Percentiles rank a stretch among this genome's conserved stretches.
Conservation (phyloP, 1,140 invertebrate genomes). For the Bombus terrestris region DNA sequence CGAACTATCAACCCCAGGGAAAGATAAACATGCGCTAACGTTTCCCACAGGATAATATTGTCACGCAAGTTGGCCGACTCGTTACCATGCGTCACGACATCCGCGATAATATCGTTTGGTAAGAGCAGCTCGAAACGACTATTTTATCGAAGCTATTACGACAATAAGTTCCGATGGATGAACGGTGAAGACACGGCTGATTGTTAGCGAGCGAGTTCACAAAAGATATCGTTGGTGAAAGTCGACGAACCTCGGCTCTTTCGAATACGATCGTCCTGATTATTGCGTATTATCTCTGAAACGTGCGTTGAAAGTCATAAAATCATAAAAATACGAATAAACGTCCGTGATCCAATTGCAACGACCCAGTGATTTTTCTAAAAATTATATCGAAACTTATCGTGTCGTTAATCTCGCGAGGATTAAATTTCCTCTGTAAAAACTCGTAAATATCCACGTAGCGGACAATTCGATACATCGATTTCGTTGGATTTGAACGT, state of each 20-base stretch:
- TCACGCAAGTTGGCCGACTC: constrained; percentile 5
- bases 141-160: background rate
- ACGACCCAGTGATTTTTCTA: too few species aligned
- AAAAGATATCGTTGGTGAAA: background rate
- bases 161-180: background rate
- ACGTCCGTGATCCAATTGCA: too few species aligned
- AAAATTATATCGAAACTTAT: too few species aligned
- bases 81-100: constrained; percentile 4
- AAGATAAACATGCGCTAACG: background rate
- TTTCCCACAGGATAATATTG: background rate
- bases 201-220: too few species aligned
- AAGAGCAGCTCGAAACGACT: background rate
- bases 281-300: background rate
- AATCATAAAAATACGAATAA: too few species aligned
- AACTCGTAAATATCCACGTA: too few species aligned
- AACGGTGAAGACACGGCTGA: background rate
- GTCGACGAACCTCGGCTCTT: background rate
- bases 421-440: too few species aligned
- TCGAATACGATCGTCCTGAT: background rate
- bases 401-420: too few species aligned
- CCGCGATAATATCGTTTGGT: background rate
- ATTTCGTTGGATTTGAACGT: too few species aligned
- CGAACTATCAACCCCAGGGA: background rate
- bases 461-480: too few species aligned
- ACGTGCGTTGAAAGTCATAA: too few species aligned